Base-by-base conservation (phyloP, 2,113 vertebrate genomes). In the Alaudala cheleensis region DNA sequence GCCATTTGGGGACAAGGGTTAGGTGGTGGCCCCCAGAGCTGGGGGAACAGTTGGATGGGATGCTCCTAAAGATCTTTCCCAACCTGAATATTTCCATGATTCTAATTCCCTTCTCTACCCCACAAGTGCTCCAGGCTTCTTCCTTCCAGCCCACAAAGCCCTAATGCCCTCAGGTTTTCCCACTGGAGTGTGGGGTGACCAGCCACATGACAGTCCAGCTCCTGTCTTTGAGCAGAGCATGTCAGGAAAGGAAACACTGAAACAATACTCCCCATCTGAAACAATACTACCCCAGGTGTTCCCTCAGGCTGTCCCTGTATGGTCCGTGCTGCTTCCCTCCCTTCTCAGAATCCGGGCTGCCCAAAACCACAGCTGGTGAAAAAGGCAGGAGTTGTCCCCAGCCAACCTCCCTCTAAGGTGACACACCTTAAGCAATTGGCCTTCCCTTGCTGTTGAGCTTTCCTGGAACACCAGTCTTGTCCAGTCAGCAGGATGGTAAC, bases 151-250 rank as follows among this genome's bases (percentile, higher is more conserved):
- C 71, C 85, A 29, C 40, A 50, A 8, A 45, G 26, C 15, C n/a
- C 12, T 10, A 20, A 20, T 21, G 33, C 60, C 0, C 0, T 15
- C 19, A 44, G n/a, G 6, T 51, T 92, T 74, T 82, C 81, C 56
- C 33, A 7, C 50, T 0, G 2, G 21, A 29, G 28, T 12, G 16
- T 14, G 42, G 47, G 44, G 39, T 54, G 69, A 31, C 22, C 34
- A 34, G 14, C 62, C 14, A 1, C 4, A 40, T 47, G 49, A 12
- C 71, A 28, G 1, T 42, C 33, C 51, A n/a, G 26, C 37, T 69
- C 39, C 72, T 26, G 1, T 12, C 25, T 31, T 42, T 0, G 5
- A 64, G 78, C 11, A 1, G 78, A 56, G 65, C 51, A 18, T 1
- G 2, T 22, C 8, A 69, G n/a, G 57, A 39, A 65, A 40, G 47